These are phyloP conservation scores for Girardinichthys multiradiatus DNA, from an alignment of 2,113 vertebrate species.

Conservation along the genomic window DNA sequence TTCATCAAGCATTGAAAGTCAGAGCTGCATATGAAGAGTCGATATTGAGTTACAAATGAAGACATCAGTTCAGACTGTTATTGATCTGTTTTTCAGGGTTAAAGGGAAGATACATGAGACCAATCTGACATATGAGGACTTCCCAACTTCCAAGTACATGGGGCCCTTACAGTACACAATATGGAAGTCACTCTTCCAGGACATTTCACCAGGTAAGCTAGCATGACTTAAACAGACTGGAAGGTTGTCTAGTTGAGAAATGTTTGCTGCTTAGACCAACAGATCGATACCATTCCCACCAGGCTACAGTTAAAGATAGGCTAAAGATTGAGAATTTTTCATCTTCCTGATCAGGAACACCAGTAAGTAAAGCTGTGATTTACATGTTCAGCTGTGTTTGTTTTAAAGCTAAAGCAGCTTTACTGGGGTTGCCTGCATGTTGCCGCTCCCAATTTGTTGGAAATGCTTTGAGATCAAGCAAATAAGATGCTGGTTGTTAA, in stretches of 20 bases:
- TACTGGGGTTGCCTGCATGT: background rate
- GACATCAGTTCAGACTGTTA: constrained; percentile 15
- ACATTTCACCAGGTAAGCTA: constrained; percentile 91
- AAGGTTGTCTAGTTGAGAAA: background rate
- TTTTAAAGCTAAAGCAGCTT: background rate
- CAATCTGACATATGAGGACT: constrained; percentile 96
- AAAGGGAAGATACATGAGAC: constrained; percentile 98
- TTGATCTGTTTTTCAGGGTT: constrained; percentile 82
- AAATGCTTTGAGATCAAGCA: constrained; percentile 2
- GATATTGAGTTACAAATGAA: background rate
- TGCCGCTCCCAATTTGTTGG: background rate
- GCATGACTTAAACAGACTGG: background rate
- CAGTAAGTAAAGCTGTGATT: background rate
- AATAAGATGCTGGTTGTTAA: background rate
- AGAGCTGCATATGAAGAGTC: constrained; percentile 11
- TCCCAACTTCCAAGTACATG: constrained; percentile 97
- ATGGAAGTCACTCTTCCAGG: constrained; percentile 98
- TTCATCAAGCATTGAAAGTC: background rate
- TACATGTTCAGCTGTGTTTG: background rate
- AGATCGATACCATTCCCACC: background rate
- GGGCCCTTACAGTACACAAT: constrained; percentile 97
- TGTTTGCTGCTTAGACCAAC: background rate
- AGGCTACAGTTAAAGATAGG: background rate
- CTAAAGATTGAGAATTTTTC: background rate
- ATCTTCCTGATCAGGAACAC: background rate